Percentiles rank a stretch among this genome's conserved stretches.
These are phyloP conservation scores for Oncorhynchus tshawytscha DNA, from an alignment of 2,113 vertebrate genomes.

Conservation along the genomic window DNA sequence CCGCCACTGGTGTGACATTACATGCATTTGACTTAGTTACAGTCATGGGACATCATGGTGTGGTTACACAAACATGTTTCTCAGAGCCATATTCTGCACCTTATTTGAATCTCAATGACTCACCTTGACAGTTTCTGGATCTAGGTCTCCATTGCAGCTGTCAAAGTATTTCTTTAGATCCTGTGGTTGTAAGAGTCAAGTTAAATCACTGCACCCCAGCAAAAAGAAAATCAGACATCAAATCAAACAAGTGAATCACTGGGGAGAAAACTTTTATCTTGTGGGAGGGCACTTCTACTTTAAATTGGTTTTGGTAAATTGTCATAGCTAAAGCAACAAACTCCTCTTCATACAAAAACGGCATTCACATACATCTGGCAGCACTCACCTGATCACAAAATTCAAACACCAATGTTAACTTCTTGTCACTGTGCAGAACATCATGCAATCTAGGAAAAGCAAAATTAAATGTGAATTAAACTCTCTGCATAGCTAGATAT, in stretches of 20 bases:
- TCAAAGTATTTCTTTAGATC: conserved; percentile 98
- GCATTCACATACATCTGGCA: not conserved
- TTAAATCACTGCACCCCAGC: conserved; percentile 7
- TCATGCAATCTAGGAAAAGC: conserved; percentile 82
- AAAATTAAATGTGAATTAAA: too few species aligned
- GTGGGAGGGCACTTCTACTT: not conserved
- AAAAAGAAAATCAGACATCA: not conserved
- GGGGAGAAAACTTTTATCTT: not conserved
- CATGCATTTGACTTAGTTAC: too few species aligned
- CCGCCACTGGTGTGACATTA: too few species aligned
- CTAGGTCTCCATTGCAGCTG: conserved; percentile 95
- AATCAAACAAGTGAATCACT: not conserved
- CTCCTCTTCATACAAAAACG: not conserved
- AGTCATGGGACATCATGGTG: too few species aligned
- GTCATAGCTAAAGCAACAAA: too few species aligned
- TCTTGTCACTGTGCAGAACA: conserved; percentile 97
- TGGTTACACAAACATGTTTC: too few species aligned
- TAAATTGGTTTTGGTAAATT: not conserved
- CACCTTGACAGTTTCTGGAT: conserved; percentile 96
- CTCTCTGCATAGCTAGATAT: too few species aligned
- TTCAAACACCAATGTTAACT: conserved; percentile 95
- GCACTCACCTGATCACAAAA: conserved; percentile 91
- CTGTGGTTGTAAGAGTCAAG: conserved; percentile 56
- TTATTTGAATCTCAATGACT: conserved; percentile 15
- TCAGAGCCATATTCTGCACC: too few species aligned